A percentile compares a stretch with the other conserved stretches of the same genome.
These are phyloP conservation scores for Chionoecetes opilio DNA, from an alignment of 1,140 invertebrate genomes.

Conservation along the genomic window DNA sequence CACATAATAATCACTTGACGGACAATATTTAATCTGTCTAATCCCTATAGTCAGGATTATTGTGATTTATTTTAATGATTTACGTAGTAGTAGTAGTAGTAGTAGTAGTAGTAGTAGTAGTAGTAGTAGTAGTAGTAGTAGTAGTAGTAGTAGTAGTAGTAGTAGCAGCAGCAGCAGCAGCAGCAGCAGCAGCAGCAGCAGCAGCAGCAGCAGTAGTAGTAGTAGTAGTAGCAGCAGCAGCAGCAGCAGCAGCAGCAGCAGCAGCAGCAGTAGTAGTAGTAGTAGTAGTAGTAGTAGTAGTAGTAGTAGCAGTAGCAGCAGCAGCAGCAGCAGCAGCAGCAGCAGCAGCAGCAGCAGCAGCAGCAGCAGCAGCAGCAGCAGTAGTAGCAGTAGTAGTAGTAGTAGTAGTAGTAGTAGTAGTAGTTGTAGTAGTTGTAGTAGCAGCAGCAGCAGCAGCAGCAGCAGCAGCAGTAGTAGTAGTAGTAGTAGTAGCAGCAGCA, in stretches of 20 bases:
- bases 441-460: too few species aligned
- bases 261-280: neutral
- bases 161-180: too few species aligned
- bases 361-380: neutral
- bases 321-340: too few species aligned
- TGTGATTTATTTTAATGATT: neutral
- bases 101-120: neutral
- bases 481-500: too few species aligned
- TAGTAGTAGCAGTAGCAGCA: neutral
- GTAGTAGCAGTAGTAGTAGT: neutral
- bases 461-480: neutral
- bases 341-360: neutral
- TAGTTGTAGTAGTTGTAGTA: too few species aligned
- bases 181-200: neutral
- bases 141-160: neutral
- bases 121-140: too few species aligned
- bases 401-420: neutral
- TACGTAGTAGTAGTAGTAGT: neutral
- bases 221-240: neutral
- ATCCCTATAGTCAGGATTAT: neutral
- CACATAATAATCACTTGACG: too few species aligned
- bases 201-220: neutral
- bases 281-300: neutral
- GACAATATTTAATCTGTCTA: neutral
- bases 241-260: neutral